Conservation (phyloP, 2,888 invertebrate genomes). For the Spatulosminthurus flaviceps region DNA sequence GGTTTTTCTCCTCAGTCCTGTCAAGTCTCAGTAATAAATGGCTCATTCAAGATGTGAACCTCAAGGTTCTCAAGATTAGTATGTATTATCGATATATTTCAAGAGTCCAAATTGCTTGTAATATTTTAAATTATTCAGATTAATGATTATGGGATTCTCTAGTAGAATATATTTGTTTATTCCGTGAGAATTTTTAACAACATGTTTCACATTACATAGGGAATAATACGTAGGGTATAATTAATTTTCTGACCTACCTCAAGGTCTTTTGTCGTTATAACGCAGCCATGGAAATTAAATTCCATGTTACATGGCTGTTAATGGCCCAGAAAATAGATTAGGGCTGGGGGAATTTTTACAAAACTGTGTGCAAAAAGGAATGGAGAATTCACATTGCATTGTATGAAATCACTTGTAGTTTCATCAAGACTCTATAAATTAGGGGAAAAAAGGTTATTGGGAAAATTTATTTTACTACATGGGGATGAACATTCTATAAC, state of each 20-base stretch:
- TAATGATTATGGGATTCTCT: too few relatives aligned
- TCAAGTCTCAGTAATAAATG: too few relatives aligned
- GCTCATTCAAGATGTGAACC: background rate
- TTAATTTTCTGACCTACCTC: constrained; percentile 34
- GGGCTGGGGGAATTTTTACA: background rate
- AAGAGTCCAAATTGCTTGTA: too few relatives aligned
- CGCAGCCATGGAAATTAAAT: background rate
- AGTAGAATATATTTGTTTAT: too few relatives aligned
- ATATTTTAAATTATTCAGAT: too few relatives aligned
- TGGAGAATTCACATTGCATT: background rate
- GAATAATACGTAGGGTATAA: background rate
- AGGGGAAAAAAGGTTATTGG: background rate
- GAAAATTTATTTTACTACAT: background rate
- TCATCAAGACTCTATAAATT: background rate
- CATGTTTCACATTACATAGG: too few relatives aligned
- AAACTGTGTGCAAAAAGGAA: too few relatives aligned
- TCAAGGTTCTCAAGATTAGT: background rate
- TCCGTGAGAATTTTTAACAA: too few relatives aligned
- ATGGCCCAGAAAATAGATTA: constrained; percentile 18
- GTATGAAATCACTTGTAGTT: background rate
- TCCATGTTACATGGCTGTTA: constrained; percentile 19
- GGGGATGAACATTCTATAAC: background rate
- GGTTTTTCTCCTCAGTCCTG: too few relatives aligned
- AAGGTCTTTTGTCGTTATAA: background rate
- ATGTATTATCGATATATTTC: too few relatives aligned